phyloP scores from a whole-genome alignment of 2,113 vertebrate genomes.

The Sardina pilchardus region DNA sequence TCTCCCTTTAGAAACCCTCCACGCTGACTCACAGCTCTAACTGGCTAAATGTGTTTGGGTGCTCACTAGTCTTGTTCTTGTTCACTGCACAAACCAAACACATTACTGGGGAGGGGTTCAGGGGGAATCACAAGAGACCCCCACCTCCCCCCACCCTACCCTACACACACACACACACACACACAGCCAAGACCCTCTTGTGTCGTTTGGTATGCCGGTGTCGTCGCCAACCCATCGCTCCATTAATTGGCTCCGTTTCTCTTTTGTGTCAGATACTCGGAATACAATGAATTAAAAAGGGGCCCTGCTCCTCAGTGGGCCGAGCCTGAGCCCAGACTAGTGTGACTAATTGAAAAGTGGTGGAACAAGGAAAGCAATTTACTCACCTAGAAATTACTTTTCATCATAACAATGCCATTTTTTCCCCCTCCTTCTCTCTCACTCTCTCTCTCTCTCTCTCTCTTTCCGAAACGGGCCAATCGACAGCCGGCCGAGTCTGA shows the following conservation, averaged over 20 bases:
- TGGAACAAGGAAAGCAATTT: slow-evolving; percentile 56
- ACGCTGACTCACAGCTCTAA: neutral
- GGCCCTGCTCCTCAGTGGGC: slow-evolving; percentile 32
- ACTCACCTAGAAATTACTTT: slow-evolving; percentile 52
- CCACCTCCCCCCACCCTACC: neutral
- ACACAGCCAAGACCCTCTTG: neutral
- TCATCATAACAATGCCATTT: slow-evolving; percentile 48
- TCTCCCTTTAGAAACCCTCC: neutral
- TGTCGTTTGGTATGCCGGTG: slow-evolving; percentile 33
- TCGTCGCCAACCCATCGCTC: slow-evolving; percentile 6
- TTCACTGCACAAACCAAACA: neutral
- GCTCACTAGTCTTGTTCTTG: neutral
- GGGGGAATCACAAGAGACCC: neutral
- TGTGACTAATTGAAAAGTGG: slow-evolving; percentile 52
- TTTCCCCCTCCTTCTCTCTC: slow-evolving; percentile 9
- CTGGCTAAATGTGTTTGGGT: neutral
- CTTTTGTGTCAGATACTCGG: slow-evolving; percentile 47
- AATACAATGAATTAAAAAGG: slow-evolving; percentile 46
- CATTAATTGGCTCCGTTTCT: slow-evolving; percentile 50
- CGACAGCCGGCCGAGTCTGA: neutral
- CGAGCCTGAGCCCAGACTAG: neutral
- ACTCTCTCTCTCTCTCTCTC: neutral
- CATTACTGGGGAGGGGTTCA: neutral
- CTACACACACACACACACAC: neutral
- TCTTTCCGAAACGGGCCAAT: neutral